A percentile compares a stretch with the other conserved stretches of the same genome.
phyloP scores from a whole-genome alignment of 2,888 invertebrate species.

The Cephus runcator region DNA sequence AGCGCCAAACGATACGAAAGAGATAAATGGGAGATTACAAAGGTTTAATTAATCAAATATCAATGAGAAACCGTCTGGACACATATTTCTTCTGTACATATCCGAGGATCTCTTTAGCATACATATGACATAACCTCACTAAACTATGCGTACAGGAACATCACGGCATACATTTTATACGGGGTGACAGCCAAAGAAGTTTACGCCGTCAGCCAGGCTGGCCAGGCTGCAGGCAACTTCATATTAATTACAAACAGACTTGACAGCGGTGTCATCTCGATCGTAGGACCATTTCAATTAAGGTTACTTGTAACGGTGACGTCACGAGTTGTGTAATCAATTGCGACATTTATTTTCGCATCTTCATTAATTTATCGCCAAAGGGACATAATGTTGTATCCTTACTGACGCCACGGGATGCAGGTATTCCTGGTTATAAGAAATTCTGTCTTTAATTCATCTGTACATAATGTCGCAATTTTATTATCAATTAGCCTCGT shows the following conservation, averaged over 20 bases:
- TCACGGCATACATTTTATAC: not conserved
- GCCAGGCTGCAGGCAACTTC: slow-evolving; percentile 13
- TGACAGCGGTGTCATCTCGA: not conserved
- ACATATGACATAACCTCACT: not conserved
- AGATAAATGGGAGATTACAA: not conserved
- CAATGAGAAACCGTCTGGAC: slow-evolving; percentile 21
- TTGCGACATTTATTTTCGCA: not conserved
- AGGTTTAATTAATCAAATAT: not conserved
- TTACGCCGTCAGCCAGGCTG: slow-evolving; percentile 17
- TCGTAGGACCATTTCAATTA: not conserved
- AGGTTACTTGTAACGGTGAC: not conserved
- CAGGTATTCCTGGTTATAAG: not conserved
- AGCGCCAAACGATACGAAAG: not conserved
- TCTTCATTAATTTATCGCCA: not conserved
- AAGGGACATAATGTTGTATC: not conserved
- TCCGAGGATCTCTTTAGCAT: slow-evolving; percentile 30
- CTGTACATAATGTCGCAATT: not conserved
- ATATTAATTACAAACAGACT: not conserved
- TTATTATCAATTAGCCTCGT: not conserved
- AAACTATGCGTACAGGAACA: not conserved
- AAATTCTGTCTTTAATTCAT: not conserved
- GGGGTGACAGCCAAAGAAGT: slow-evolving; percentile 20
- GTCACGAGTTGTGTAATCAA: not conserved
- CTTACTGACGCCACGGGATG: not conserved
- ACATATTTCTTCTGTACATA: slow-evolving; percentile 52